Base-by-base conservation (phyloP, 1,140 invertebrate species). In the Temnothorax longispinosus region DNA sequence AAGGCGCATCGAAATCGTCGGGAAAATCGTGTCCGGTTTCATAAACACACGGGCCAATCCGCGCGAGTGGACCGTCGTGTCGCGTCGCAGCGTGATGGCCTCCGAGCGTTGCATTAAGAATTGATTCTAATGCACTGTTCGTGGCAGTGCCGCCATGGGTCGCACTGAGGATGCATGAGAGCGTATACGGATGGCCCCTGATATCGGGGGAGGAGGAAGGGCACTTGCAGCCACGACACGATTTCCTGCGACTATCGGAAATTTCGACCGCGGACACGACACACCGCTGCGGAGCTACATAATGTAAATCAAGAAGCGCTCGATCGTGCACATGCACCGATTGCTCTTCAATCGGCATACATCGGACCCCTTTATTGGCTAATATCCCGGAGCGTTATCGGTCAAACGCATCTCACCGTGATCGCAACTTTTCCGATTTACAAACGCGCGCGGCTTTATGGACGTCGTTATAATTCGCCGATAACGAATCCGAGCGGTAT, bases 281-380 rank as follows among this genome's bases (percentile, higher is more conserved):
- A n/a, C 35, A 11, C 35, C 27, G 54, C 52, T 32, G 52, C 77
- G 47, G 65, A 85, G 7, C 27, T 56, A 71, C 35, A 72, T 80
- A 75, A 90, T 91, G 89, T 88, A 91, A 91, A 91, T 91, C 90
- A 87, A 78, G 87, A 62, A 91, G 74, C 75, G 64, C 71, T 54
- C 41, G 78, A 52, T 27, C 27, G 27, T 56, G 60, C 88, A 90
- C 88, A 76, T 78, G 84, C 80, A 84, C 41, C 80, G 69, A 84
- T 84, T 75, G 80, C 69, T 44, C n/a, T 60, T 69, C 41, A 74
- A 74, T 75, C 54, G 54, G 32, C 32, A 10, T 56, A 50, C 27
- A 82, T 6, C 15, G 7, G 27, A 10, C 3, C 80, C 80, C 69
- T 84, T 52, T 84, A 84, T 84, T 84, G 52, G 27, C 62, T 75